Percentiles rank a stretch among this genome's conserved stretches.
These are phyloP conservation scores for Todiramphus chloris DNA, from an alignment of 2,113 vertebrate species.

Conservation along the genomic window DNA sequence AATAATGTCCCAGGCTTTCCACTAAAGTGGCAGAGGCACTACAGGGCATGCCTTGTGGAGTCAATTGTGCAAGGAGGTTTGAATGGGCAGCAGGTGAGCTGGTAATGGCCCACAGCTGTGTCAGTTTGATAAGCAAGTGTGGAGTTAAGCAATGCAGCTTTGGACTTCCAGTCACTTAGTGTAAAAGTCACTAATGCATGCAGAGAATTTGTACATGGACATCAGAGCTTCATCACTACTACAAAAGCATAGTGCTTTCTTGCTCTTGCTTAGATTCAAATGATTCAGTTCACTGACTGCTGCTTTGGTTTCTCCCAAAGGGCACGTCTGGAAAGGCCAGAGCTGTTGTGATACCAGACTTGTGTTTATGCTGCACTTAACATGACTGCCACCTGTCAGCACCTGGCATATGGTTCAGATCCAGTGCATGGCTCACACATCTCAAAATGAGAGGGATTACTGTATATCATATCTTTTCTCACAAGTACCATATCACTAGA, in stretches of 20 bases:
- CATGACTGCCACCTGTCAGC: not conserved
- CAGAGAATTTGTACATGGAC: not conserved
- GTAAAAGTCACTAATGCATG: not conserved
- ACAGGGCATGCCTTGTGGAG: not conserved
- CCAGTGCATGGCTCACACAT: not conserved
- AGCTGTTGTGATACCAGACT: not conserved
- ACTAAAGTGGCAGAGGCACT: not conserved
- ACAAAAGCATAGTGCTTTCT: not conserved
- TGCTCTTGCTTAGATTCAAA: not conserved
- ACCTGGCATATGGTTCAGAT: not conserved
- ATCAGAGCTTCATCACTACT: not conserved
- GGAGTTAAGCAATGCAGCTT: not conserved
- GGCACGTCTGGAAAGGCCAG: not conserved
- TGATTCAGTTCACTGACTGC: not conserved
- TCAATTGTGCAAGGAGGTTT: not conserved
- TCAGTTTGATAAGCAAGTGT: not conserved
- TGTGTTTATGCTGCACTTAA: not conserved
- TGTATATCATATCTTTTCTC: not conserved
- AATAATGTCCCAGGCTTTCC: not conserved
- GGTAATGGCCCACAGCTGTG: not conserved
- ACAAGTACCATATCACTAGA: not conserved
- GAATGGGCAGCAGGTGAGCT: not conserved
- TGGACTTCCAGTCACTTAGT: not conserved
- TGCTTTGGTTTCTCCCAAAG: not conserved
- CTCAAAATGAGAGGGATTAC: not conserved